Evolutionary conservation across 30 jellyfish, hydroid and myxozoan species (phyloP).

Genomic region (Hydra vulgaris): DNA sequence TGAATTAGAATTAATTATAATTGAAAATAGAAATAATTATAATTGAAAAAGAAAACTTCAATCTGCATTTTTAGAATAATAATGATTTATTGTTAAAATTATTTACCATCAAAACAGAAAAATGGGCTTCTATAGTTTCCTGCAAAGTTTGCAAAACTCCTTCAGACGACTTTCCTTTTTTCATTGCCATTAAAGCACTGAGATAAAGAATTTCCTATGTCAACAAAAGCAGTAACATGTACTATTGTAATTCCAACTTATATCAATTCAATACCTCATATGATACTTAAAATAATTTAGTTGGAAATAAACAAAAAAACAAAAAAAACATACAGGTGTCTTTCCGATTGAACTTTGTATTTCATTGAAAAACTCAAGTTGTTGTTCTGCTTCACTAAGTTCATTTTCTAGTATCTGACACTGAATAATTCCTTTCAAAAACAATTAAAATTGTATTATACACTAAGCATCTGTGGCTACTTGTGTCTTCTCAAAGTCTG

Average conservation of each 20-base stretch:
- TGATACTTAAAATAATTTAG: no score
- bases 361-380: constrained; percentile 85
- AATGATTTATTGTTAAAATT: no score
- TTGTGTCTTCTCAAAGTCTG: no score
- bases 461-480: background rate
- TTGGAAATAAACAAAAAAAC: background rate
- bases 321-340: constrained; percentile 54
- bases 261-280: no score
- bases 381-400: constrained; percentile 89
- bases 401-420: constrained; percentile 83
- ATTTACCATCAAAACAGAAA: constrained; percentile 21
- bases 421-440: constrained; percentile 67
- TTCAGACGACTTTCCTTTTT: constrained; percentile 65
- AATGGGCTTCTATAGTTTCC: constrained; percentile 76
- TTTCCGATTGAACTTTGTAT: constrained; percentile 90
- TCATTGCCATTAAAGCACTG: constrained; percentile 61
- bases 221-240: background rate
- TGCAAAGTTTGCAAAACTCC: constrained; percentile 56
- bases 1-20: no score
- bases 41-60: no score
- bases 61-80: no score
- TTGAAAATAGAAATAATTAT: no score
- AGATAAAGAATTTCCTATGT: constrained; percentile 67
- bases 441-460: background rate
- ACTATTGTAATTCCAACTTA: no score